Base-by-base conservation (phyloP, 2,888 invertebrate species). In the Meandrusa payeni region DNA sequence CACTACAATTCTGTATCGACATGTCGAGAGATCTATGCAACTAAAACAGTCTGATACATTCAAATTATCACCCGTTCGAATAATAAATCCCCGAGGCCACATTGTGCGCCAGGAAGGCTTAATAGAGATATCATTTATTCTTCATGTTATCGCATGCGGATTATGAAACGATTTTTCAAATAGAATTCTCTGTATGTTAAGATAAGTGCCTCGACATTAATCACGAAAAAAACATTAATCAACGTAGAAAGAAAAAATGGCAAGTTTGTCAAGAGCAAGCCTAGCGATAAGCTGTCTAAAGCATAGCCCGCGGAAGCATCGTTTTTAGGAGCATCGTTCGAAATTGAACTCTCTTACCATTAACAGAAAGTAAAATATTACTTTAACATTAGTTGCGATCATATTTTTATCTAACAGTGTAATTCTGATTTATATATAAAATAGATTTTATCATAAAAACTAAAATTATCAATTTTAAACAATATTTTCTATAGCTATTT, bases 191-290 rank as follows among this genome's bases (percentile, higher is more conserved):
- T 55, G 57, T 64, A 64, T 56, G 59, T 55, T 49, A 55, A 59
- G 61, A 65, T 62, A 66, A 66, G 69, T 64, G 64, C 64, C 65
- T 60, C 54, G 51, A 52, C 59, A 68, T 70, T 64, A 64, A 61
- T 65, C 62, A 65, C 57, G 49, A 50, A 58, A 50, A 62, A 24
- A 24, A 19, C 29, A 37, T 42, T 42, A 36, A 42, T 42, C 42
- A 42, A 11, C 48, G 52, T 61, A 55, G 57, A 52, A 51, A 50
- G 59, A 52, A 59, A 61, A 69, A 68, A 68, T 60, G 53, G 55
- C 45, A 55, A 61, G 52, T 55, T 53, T 59, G 59, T 67, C 64
- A 65, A 63, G 60, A 61, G 55, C 59, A 59, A 57, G 50, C 50
- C 40, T 47, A 52, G 59, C 64, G 57, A 65, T 65, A 64, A 59